phyloP scores from a whole-genome alignment of 2,888 invertebrate genomes.

The Microctonus brassicae region DNA sequence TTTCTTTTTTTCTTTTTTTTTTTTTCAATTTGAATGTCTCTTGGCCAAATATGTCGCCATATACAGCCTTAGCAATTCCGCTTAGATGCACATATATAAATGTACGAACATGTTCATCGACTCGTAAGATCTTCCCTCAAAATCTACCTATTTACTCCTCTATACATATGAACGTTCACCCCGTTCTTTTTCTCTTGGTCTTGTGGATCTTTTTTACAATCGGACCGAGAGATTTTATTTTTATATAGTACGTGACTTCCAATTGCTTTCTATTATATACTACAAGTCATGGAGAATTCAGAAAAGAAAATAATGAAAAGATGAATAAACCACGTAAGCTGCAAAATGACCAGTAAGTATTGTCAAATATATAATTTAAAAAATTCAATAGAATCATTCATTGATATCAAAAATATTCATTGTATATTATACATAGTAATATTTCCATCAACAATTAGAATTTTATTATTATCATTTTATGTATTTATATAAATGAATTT shows the following conservation, averaged over 20 bases:
- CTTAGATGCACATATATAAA: conserved; percentile 17
- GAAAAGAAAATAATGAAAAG: background rate
- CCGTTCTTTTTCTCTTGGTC: conserved; percentile 45
- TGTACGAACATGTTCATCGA: conserved; percentile 43
- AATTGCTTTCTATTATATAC: background rate
- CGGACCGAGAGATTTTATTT: conserved; percentile 41
- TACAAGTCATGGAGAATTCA: conserved; percentile 3
- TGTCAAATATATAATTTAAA: background rate
- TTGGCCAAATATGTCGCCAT: background rate
- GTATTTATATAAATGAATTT: too few species aligned
- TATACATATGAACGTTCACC: conserved; percentile 40
- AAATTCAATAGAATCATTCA: too few species aligned
- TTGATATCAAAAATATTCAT: background rate
- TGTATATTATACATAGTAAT: too few species aligned
- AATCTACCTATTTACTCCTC: conserved; percentile 29
- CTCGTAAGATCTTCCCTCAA: conserved; percentile 39
- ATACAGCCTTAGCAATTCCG: conserved; percentile 4
- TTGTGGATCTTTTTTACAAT: conserved; percentile 30
- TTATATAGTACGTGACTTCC: conserved; percentile 23
- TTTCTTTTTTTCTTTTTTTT: background rate
- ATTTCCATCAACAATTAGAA: too few species aligned
- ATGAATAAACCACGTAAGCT: background rate
- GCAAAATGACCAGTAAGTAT: background rate
- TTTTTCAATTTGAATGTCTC: background rate
- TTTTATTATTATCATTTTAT: too few species aligned